Evolutionary conservation across 2,797 vertebrate species (phyloP).

Genomic region (Bucorvus abyssinicus): DNA sequence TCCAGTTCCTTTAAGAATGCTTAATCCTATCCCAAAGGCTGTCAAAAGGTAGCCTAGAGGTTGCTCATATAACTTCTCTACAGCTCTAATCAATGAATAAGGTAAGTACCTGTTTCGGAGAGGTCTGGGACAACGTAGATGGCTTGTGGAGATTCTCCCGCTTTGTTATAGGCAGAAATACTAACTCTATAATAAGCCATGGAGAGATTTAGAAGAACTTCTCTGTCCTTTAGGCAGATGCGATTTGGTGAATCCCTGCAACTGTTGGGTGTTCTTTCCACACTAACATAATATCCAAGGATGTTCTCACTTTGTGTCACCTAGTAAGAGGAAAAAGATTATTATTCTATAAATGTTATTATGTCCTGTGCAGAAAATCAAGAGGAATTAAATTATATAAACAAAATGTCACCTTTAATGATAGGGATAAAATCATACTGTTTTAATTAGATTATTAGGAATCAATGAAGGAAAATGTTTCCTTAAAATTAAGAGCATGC

Average conservation of each 20-base stretch:
- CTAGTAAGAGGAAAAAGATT: constrained; percentile 48
- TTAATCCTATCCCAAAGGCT: not conserved
- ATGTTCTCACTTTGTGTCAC: constrained; percentile 37
- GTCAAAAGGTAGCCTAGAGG: not conserved
- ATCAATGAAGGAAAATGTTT: not conserved
- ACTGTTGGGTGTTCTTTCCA: constrained; percentile 74
- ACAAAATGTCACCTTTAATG: not conserved
- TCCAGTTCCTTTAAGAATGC: not conserved
- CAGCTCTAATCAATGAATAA: not conserved
- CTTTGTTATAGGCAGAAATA: constrained; percentile 60
- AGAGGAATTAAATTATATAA: not conserved
- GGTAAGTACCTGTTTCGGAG: not conserved
- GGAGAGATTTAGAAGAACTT: constrained; percentile 52
- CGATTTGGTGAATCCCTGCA: not conserved
- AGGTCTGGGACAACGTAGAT: constrained; percentile 19
- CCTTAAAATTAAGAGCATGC: not conserved
- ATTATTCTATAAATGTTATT: not conserved
- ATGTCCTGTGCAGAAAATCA: not conserved
- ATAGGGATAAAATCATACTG: not conserved
- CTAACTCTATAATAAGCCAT: constrained; percentile 37
- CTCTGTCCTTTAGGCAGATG: not conserved
- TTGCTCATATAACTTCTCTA: not conserved
- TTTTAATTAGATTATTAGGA: constrained; percentile 29
- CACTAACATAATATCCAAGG: constrained; percentile 66
- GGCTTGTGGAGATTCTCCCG: constrained; percentile 49